Base-by-base conservation (phyloP, 2,797 vertebrate genomes). In the Podarcis siculus region DNA sequence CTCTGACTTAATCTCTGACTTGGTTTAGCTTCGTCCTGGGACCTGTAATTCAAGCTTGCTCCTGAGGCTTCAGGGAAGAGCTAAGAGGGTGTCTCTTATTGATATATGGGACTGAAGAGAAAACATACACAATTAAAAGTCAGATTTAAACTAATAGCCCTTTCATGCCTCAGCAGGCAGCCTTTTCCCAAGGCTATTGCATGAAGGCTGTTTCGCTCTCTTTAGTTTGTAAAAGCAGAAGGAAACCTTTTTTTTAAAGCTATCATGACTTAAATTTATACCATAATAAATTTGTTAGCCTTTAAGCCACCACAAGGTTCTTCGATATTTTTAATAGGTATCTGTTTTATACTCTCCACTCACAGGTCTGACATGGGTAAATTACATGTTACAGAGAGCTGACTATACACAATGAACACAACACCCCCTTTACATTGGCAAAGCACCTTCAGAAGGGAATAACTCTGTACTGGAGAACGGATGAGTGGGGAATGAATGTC, bases 111-210 rank as follows among this genome's bases (percentile, higher is more conserved):
- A 71, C 3, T 79, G 45, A 86, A 79, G 77, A 42, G 17, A 79
- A 75, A 86, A 71, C 42, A 86, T 37, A 79, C 76, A 35, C 55
- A 61, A 64, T 58, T 85, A 66, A 58, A 85, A 86, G 64, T 71
- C n/a, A 71, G 32, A 71, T 86, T 79, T 49, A 66, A n/a, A 67
- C 37, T 79, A 79, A 35, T n/a, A 71, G 42, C 6, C 19, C 23
- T 86, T 86, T 71, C 85, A 86, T 86, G 85, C 42, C 66, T 86
- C 13, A 55, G 10, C 85, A 37, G 71, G 85, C 45, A 76, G 15
- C 12, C 30, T 67, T 86, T 42, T n/a, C 45, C 8, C 13, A 45
- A 71, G 23, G 64, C 30, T 69, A n/a, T 45, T 78, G 37, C 10
- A 55, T 35, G 45, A 86, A 64, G 71, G 25, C n/a, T 79, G 76